Base-by-base conservation (phyloP, 2,797 vertebrate genomes). In the Erethizon dorsatum region DNA sequence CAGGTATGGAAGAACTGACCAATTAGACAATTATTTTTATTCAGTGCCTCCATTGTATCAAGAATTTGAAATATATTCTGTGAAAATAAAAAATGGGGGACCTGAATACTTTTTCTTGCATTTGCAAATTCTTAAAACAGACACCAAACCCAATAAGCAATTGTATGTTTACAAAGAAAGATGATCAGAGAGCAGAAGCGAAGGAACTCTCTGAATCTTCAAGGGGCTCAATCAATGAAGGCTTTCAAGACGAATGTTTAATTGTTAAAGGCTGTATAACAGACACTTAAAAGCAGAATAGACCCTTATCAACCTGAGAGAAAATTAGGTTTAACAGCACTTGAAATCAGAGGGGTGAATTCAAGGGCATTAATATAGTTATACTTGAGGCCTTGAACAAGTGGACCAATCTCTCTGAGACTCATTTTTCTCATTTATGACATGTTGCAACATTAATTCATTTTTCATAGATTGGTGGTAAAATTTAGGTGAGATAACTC, bases 321-420 rank as follows among this genome's bases (percentile, higher is more conserved):
- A 96, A 96, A 95, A 96, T 95, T 96, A 92, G 78, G 93, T 94
- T 97, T 83, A 94, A 93, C 63, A 92, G 67, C 78, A 95, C 97
- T 98, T 95, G 93, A 96, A 97, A 92, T 93, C 93, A 88, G 85
- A 93, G 61, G 41, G 90, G 78, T 92, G 90, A 96, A 85, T 93
- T 96, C 77, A 95, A 96, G 90, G 82, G 50, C 94, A 67, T 96
- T 93, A 59, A 24, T 85, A 28, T 73, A 59, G 56, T 50, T 79
- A 7, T 6, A 22, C 31, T 77, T 52, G n/a, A 33, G 41, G 31
- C 37, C 52, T 45, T 59, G 45, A 90, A 56, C 61, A 94, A 87
- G 67, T 63, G 63, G n/a, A 12, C 71, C 37, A 1, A 13, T 28
- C 24, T 94, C 77, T 91, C 56, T 13, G 56, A 69, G 50, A 33